Conservation (phyloP, 2,797 vertebrate species). For the Fistularia commersonii region DNA sequence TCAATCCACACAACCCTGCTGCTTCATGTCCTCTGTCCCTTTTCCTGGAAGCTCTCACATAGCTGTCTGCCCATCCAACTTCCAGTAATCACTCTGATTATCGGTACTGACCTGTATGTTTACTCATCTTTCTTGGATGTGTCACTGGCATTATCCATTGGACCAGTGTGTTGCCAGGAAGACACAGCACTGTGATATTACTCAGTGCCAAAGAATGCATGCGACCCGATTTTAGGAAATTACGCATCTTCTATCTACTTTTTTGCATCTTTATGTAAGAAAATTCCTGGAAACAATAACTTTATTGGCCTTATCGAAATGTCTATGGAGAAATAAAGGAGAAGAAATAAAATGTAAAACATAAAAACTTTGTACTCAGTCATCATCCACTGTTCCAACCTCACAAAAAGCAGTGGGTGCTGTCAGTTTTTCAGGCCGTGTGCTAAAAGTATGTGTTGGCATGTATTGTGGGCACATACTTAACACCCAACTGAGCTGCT, state of each 20-base stretch:
- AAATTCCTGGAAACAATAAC: not conserved
- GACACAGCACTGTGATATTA: conserved; percentile 7
- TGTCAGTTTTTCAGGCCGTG: too few relatives aligned
- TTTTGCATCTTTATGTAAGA: too few relatives aligned
- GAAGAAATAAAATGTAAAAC: too few relatives aligned
- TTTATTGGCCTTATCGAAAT: too few relatives aligned
- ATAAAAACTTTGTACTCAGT: too few relatives aligned
- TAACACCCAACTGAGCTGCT: too few relatives aligned
- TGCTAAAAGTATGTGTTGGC: too few relatives aligned
- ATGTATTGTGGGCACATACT: too few relatives aligned
- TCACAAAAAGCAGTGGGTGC: too few relatives aligned
- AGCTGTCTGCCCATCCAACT: conserved; percentile 8
- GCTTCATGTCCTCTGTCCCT: conserved; percentile 8
- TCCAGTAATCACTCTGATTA: conserved; percentile 24
- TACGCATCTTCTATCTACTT: too few relatives aligned
- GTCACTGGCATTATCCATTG: conserved; percentile 25
- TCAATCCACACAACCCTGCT: conserved; percentile 2
- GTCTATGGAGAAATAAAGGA: too few relatives aligned
- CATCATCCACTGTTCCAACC: too few relatives aligned
- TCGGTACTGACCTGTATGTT: conserved; percentile 26
- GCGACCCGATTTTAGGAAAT: not conserved
- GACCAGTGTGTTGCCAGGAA: conserved; percentile 37
- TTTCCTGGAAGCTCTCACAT: conserved; percentile 42
- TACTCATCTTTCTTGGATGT: conserved; percentile 44
- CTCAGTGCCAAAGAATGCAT: conserved; percentile 31